Conservation (phyloP, 2,888 invertebrate species). For the Acanthosepion esculentum region DNA sequence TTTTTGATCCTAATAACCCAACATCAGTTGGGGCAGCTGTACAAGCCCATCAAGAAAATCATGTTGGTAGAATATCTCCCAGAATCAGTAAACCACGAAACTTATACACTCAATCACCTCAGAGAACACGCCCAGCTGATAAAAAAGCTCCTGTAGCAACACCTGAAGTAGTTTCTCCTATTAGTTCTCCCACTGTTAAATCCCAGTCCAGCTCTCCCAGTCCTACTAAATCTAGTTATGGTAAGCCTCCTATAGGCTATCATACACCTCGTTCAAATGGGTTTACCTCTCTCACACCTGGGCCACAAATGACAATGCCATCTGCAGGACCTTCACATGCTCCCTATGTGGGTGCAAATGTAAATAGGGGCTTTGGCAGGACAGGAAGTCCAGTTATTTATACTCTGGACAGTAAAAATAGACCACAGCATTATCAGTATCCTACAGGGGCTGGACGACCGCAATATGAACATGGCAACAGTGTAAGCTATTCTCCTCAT, state of each 20-base stretch:
- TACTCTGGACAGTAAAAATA: slow-evolving; percentile 50
- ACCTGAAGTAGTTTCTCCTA: slow-evolving; percentile 59
- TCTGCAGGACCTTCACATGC: slow-evolving; percentile 38
- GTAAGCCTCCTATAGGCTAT: slow-evolving; percentile 40
- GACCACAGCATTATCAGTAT: slow-evolving; percentile 48
- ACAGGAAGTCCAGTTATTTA: slow-evolving; percentile 55
- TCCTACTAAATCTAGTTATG: slow-evolving; percentile 45
- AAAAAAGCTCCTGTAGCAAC: slow-evolving; percentile 58
- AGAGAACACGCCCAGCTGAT: slow-evolving; percentile 53
- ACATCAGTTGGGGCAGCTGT: slow-evolving; percentile 59
- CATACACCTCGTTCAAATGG: slow-evolving; percentile 46
- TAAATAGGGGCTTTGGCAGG: slow-evolving; percentile 47
- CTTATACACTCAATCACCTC: slow-evolving; percentile 51
- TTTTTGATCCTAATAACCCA: slow-evolving; percentile 65
- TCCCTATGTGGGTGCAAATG: not conserved
- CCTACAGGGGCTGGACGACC: slow-evolving; percentile 43
- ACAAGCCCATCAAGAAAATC: slow-evolving; percentile 52
- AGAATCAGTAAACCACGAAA: slow-evolving; percentile 50
- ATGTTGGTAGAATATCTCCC: slow-evolving; percentile 49
- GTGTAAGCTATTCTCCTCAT: slow-evolving; percentile 43
- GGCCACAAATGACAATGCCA: slow-evolving; percentile 48
- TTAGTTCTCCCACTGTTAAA: slow-evolving; percentile 53
- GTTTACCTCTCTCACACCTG: slow-evolving; percentile 43
- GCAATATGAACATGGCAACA: slow-evolving; percentile 39
- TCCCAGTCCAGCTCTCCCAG: slow-evolving; percentile 45